These are phyloP conservation scores for Chromoteleia sp. DNA, from an alignment of 2,888 invertebrate genomes.

Conservation along the genomic window DNA sequence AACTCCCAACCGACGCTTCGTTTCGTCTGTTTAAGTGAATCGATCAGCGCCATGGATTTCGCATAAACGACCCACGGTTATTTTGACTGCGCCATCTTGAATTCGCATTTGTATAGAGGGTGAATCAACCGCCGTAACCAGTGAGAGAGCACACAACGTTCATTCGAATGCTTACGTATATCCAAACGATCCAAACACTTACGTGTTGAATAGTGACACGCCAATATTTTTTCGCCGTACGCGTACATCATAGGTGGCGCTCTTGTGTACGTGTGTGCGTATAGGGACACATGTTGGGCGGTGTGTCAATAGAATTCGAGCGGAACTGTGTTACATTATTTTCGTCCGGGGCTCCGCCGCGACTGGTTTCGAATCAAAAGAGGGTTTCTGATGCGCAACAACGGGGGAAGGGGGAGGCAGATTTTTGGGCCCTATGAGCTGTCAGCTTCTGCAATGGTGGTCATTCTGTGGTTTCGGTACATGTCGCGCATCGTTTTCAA, in stretches of 20 bases:
- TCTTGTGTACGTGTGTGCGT: conserved; percentile 8
- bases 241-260: conserved; percentile 5
- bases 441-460: conserved; percentile 68
- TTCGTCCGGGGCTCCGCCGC: conserved; percentile 71
- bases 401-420: conserved; percentile 53
- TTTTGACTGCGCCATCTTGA: conserved; percentile 82
- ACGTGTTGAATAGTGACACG: conserved; percentile 46
- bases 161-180: conserved; percentile 56
- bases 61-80: conserved; percentile 73
- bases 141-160: conserved; percentile 56
- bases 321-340: conserved; percentile 79
- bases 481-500: conserved; percentile 41
- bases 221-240: conserved; percentile 55
- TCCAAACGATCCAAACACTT: conserved; percentile 64
- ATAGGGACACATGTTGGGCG: conserved; percentile 71
- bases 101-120: conserved; percentile 74
- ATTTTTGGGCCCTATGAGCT: conserved; percentile 65
- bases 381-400: conserved; percentile 57
- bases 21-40: conserved; percentile 27
- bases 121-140: conserved; percentile 67
- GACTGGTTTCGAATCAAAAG: conserved; percentile 70
- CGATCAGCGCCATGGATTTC: conserved; percentile 55
- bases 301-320: conserved; percentile 78
- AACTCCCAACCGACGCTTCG: conserved; percentile 26
- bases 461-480: conserved; percentile 66